Evolutionary conservation across 2,888 invertebrate species (phyloP).

Genomic region (Archips crataeganus): DNA sequence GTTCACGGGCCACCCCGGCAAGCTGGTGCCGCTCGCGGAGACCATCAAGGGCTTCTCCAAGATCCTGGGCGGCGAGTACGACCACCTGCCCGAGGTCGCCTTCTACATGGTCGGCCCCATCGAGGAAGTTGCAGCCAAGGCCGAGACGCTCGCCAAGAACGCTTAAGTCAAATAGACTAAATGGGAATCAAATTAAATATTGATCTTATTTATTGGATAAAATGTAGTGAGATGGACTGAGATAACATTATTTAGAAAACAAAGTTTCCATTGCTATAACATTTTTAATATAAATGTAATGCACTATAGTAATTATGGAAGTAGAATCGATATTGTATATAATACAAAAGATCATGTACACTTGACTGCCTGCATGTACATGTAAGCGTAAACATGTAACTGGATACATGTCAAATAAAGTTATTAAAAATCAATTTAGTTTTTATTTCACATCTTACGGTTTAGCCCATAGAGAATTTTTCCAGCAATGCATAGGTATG

Average conservation of each 20-base stretch:
- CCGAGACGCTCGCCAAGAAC: slow-evolving; percentile 89
- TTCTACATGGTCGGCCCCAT: slow-evolving; percentile 99
- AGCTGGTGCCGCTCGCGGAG: slow-evolving; percentile 94
- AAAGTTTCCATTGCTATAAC: slow-evolving; percentile 38
- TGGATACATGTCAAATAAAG: slow-evolving; percentile 32
- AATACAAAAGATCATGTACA: slow-evolving; percentile 17
- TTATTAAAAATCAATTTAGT: neutral
- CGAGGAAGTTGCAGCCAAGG: slow-evolving; percentile 94
- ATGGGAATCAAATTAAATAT: slow-evolving; percentile 13
- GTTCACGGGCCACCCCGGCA: slow-evolving; percentile 96
- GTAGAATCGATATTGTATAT: slow-evolving; percentile 35
- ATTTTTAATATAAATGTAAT: slow-evolving; percentile 35
- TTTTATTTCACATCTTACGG: neutral
- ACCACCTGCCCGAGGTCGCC: slow-evolving; percentile 96
- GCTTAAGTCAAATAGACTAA: slow-evolving; percentile 48
- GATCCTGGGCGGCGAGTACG: slow-evolving; percentile 93
- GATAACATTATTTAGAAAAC: slow-evolving; percentile 11
- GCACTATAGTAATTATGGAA: slow-evolving; percentile 36
- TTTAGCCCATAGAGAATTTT: neutral
- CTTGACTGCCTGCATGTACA: slow-evolving; percentile 20
- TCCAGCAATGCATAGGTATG: neutral
- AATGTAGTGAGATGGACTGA: slow-evolving; percentile 22
- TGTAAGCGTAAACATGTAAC: slow-evolving; percentile 15
- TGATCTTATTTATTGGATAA: slow-evolving; percentile 32
- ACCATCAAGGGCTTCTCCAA: slow-evolving; percentile 96